Evolutionary conservation across 2,113 vertebrate genomes (phyloP).

Genomic region (Myxocyprinus asiaticus): DNA sequence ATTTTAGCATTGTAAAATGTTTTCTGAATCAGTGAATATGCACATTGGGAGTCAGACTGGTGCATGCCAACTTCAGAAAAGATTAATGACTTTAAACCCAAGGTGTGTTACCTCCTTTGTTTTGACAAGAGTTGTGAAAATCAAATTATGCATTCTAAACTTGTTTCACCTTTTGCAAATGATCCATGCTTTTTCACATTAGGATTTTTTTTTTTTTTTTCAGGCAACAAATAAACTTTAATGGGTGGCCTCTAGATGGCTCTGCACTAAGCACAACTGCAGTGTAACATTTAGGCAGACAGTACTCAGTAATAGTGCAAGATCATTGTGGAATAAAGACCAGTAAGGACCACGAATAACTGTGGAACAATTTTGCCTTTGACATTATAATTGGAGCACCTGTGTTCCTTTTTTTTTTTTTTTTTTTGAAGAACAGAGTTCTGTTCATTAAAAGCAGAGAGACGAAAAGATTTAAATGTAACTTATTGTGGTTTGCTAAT

Average conservation of each 20-base stretch:
- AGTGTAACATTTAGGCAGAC: background rate
- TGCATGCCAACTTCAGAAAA: conserved; percentile 5
- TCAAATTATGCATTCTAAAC: conserved; percentile 28
- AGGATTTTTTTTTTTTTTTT: background rate
- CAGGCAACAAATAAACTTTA: conserved; percentile 12
- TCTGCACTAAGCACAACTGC: conserved; percentile 42
- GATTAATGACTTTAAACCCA: conserved; percentile 33
- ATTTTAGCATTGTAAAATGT: conserved; percentile 3
- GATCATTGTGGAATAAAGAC: conserved; percentile 1
- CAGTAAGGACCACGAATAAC: background rate
- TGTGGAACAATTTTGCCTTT: background rate
- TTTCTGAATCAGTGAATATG: background rate
- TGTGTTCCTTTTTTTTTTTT: no score
- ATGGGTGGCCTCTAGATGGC: conserved; percentile 52
- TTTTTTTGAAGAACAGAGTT: conserved; percentile 5
- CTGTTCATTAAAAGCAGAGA: conserved; percentile 19
- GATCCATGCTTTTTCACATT: conserved; percentile 27
- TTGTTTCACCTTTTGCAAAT: conserved; percentile 28
- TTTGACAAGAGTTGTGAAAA: conserved; percentile 37
- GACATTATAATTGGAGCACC: background rate
- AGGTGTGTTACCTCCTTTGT: conserved; percentile 39
- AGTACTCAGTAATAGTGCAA: background rate
- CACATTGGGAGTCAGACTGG: background rate
- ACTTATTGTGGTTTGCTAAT: conserved; percentile 16
- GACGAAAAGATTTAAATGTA: background rate